Conservation (phyloP, 2,888 invertebrate species). For the Imbricaverruca yamaguchii region DNA sequence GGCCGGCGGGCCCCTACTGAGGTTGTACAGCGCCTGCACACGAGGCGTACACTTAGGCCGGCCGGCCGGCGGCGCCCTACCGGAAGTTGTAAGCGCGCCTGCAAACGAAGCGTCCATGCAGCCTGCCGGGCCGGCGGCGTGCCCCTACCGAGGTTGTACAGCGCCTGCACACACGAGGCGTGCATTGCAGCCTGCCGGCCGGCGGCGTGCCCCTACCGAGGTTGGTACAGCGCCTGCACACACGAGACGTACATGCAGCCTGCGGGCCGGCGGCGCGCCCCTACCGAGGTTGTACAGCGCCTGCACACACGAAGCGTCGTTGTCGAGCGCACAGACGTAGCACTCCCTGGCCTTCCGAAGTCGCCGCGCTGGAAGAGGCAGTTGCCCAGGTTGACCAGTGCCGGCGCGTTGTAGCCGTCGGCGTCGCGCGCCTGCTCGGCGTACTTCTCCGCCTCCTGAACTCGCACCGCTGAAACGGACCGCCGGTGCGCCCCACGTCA, state of each 20-base stretch:
- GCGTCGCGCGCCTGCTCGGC: constrained; percentile 63
- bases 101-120: no score
- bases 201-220: no score
- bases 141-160: constrained; percentile 64
- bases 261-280: constrained; percentile 27
- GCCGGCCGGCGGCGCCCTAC: no score
- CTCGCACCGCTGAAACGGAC: constrained; percentile 54
- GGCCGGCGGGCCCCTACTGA: constrained; percentile 50
- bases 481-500: no score
- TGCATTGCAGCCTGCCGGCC: no score
- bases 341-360: constrained; percentile 61
- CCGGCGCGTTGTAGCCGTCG: constrained; percentile 70
- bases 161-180: constrained; percentile 73
- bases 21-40: constrained; percentile 74
- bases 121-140: constrained; percentile 11
- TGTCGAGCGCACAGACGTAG: constrained; percentile 65
- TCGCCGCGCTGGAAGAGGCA: constrained; percentile 63
- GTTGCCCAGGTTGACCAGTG: constrained; percentile 77
- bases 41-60: no score
- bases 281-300: constrained; percentile 72
- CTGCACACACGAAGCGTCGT: constrained; percentile 73
- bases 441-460: constrained; percentile 65
- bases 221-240: no score
- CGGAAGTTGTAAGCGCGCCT: no score
- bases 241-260: no score